Evolutionary conservation across 92 coral and sea anemone genomes (phyloP), one percentile per base, ranked within the genome.

Genomic region (Hydrozoanthus gracilis): DNA sequence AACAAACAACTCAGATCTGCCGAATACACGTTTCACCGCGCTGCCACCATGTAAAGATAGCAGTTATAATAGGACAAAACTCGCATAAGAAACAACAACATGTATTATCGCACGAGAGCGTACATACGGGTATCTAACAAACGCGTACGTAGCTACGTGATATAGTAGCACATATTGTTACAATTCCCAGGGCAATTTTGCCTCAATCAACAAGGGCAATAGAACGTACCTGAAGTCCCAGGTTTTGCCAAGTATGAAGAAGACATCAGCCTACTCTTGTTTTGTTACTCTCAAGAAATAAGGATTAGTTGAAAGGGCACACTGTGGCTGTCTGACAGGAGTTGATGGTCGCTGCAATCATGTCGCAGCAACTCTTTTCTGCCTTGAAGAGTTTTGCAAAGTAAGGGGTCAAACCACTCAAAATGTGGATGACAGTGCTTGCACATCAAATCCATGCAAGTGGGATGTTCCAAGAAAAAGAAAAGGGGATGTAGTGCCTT

Each of bases 141-240:
- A n/a, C n/a, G n/a, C n/a, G n/a, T n/a, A n/a, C n/a, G n/a, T n/a
- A n/a, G n/a, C n/a, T n/a, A n/a, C n/a, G n/a, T n/a, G n/a, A n/a
- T n/a, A n/a, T n/a, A n/a, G n/a, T n/a, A n/a, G n/a, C n/a, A n/a
- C n/a, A n/a, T n/a, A n/a, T n/a, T n/a, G n/a, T n/a, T n/a, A n/a
- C n/a, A n/a, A 85, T 89, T 48, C 89, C 92, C 54, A 87, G 92
- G 52, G 89, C 92, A 67, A 79, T 14, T 49, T 79, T 90, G 64
- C 89, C 87, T 52, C 86, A 44, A 35, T 62, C 87, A 66, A 83
- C 54, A 71, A 82, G 60, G 87, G 62, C 78, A 46, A 44, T 15
- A 88, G 58, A 73, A 82, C 86, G 69, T 82, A 88, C 69, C 47
- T 71, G 2, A 88, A 71, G 73, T 67, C 87, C 73, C 91, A 88